Conservation (phyloP, 1,140 invertebrate genomes). For the Neodiprion pinetum region DNA sequence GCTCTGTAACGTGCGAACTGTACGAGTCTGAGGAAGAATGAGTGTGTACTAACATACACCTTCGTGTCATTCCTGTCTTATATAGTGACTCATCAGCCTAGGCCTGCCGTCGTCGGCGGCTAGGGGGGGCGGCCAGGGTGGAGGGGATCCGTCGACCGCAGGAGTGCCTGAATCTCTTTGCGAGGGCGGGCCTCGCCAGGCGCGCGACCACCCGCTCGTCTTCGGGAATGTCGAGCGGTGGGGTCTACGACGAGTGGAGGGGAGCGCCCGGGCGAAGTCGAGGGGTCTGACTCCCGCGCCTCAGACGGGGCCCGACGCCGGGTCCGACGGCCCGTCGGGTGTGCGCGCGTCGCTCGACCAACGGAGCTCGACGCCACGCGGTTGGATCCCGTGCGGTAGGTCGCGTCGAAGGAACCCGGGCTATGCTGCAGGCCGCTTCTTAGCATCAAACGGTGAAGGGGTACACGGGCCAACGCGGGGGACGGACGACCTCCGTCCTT, state of each 20-base stretch:
- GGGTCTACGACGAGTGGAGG: background rate
- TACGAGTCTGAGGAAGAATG: conserved; percentile 57
- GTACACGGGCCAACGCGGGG: background rate
- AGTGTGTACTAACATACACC: conserved; percentile 59
- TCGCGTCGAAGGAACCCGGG: background rate
- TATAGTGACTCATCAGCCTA: conserved; percentile 60
- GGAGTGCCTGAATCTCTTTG: background rate
- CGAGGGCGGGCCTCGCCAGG: background rate
- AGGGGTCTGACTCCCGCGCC: background rate
- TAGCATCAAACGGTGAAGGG: too few species aligned
- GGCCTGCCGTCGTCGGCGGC: conserved; percentile 46
- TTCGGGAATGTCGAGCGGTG: background rate
- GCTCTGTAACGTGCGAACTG: conserved; percentile 20
- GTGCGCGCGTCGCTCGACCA: background rate
- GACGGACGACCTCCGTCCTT: background rate
- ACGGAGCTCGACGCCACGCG: background rate
- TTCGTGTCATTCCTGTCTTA: conserved; percentile 62
- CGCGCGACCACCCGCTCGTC: too few species aligned
- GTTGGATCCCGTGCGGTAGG: background rate
- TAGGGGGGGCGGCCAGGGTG: background rate
- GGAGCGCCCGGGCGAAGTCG: background rate
- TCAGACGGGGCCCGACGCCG: background rate
- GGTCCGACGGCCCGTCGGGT: background rate
- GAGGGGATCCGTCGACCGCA: background rate
- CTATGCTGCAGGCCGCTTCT: background rate